Evolutionary conservation across 1,140 invertebrate genomes (phyloP).

Genomic region (Planococcus citri): DNA sequence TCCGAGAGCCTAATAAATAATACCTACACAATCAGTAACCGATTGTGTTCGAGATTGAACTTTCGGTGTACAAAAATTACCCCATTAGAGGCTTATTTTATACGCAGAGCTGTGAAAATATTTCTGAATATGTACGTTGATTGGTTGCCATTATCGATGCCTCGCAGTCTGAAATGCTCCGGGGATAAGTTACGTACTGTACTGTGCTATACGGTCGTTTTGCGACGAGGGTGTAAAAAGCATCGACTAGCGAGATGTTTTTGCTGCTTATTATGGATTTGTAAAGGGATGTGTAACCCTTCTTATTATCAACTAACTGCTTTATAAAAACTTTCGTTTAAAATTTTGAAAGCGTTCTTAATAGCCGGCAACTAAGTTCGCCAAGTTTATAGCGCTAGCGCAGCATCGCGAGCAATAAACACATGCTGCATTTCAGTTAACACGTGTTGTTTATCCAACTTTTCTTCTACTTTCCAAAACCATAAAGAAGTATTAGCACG

Average conservation of each 20-base stretch:
- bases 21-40: not conserved
- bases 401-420: no score
- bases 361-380: not conserved
- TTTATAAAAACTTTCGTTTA: not conserved
- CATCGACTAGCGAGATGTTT: no score
- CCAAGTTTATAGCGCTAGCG: no score
- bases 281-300: not conserved
- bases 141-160: not conserved
- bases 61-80: not conserved
- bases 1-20: no score
- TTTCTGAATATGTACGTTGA: not conserved
- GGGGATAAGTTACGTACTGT: not conserved
- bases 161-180: not conserved
- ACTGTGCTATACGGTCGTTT: not conserved
- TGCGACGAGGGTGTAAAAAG: not conserved
- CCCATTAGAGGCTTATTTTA: not conserved
- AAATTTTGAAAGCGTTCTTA: slow-evolving; percentile 7
- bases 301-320: not conserved
- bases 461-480: not conserved
- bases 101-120: not conserved
- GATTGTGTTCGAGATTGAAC: not conserved
- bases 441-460: slow-evolving; percentile 2
- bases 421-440: not conserved
- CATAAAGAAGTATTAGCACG: not conserved
- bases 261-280: not conserved